Evolutionary conservation across 2,797 vertebrate genomes (phyloP), one percentile per base, ranked within the genome.

Genomic region (Bradypodion pumilum): DNA sequence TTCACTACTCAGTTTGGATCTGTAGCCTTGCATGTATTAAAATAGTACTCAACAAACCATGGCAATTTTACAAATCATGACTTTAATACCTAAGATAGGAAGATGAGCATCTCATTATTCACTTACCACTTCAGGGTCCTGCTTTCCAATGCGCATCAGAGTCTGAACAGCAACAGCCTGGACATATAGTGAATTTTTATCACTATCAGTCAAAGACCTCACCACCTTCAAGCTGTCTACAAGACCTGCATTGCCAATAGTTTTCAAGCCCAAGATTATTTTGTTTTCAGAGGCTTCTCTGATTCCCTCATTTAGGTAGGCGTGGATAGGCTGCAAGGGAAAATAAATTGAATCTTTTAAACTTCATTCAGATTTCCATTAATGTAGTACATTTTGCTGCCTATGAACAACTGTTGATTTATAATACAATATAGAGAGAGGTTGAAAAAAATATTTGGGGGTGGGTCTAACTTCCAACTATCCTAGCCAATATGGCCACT

Each of bases 191-290:
- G 97, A 87, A 85, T 96, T 91, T 37, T 94, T 94, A 44, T 95
- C 89, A 21, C 94, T 94, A 1, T 94, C 84, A 2, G 97, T 96
- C 77, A 98, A 93, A 91, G 97, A 96, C 89, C 95, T 97, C 87
- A 98, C 94, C 82, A 94, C 96, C 91, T 98, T 98, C 85, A 97
- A 89, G 94, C 97, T 97, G 86, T 90, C 91, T 35, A 95, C 95
- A 81, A 98, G 97, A 83, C 97, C 97, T 1, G 97, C 91, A 21
- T 98, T 99, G 78, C 97, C 97, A 68, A 98, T 93, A 87, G 97
- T 96, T 90, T 97, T 98, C 89, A 99, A 93, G 82, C 94, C 92
- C 1, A 97, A 84, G 72, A 96, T 85, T 93, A 97, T 97, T 52
- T 96, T 95, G 16, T 94, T 92, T 83, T 97, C 95, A 2, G 93